Evolutionary conservation across 2,797 vertebrate species (phyloP).

Genomic region (Falco peregrinus): DNA sequence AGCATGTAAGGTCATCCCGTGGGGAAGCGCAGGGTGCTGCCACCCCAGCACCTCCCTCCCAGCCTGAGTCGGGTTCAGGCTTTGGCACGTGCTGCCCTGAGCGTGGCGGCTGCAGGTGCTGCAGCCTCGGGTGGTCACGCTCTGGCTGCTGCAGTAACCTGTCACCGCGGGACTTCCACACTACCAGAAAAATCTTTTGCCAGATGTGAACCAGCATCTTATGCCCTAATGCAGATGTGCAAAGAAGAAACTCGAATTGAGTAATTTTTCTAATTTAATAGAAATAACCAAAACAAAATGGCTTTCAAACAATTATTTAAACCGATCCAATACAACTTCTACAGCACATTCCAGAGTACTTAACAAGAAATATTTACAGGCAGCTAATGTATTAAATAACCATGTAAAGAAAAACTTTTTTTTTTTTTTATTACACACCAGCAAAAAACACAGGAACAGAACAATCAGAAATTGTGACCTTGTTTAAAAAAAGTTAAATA

Average conservation of each 20-base stretch:
- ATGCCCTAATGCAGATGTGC: not conserved
- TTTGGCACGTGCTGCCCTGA: too few species aligned
- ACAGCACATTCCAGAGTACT: constrained; percentile 82
- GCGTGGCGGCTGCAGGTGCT: too few species aligned
- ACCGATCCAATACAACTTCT: constrained; percentile 78
- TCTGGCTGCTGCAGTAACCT: not conserved
- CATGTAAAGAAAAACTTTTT: constrained; percentile 65
- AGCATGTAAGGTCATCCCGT: not conserved
- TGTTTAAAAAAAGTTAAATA: constrained; percentile 71
- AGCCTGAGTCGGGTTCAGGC: not conserved
- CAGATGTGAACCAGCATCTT: fast-evolving
- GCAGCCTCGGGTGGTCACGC: not conserved
- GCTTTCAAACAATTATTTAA: constrained; percentile 79
- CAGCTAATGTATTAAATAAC: constrained; percentile 80
- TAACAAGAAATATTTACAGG: constrained; percentile 83
- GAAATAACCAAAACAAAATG: constrained; percentile 80
- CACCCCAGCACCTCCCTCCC: not conserved
- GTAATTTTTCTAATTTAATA: constrained; percentile 81
- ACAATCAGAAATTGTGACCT: constrained; percentile 73
- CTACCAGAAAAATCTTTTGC: not conserved
- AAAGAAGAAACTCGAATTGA: constrained; percentile 67
- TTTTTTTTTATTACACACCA: constrained; percentile 75
- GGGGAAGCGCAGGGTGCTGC: not conserved
- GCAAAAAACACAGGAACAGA: constrained; percentile 77
- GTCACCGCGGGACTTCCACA: not conserved